Evolutionary conservation across 2,113 vertebrate species (phyloP).

Genomic region (Pollimyrus isidori): DNA sequence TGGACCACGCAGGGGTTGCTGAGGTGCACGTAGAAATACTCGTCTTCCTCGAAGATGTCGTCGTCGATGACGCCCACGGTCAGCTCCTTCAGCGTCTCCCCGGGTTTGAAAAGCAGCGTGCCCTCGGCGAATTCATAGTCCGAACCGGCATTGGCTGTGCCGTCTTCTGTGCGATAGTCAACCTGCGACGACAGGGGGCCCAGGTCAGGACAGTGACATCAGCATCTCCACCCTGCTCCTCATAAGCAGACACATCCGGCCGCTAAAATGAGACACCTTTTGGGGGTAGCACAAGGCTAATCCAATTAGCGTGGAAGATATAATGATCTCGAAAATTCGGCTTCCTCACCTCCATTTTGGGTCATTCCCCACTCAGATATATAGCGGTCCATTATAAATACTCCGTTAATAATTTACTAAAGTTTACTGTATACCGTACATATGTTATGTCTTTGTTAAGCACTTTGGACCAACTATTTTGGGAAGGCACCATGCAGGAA

Average conservation of each 20-base stretch:
- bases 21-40: constrained; percentile 72
- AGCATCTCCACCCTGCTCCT: neutral
- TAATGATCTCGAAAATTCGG: neutral
- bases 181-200: constrained; percentile 45
- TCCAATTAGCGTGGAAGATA: neutral
- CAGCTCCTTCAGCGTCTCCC: constrained; percentile 67
- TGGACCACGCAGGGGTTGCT: constrained; percentile 65
- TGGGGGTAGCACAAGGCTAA: neutral
- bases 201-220: neutral
- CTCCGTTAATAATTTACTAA: neutral
- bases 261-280: neutral
- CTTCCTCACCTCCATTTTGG: neutral
- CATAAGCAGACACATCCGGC: neutral
- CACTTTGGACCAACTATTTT: neutral
- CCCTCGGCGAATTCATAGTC: constrained; percentile 76
- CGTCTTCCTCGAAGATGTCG: constrained; percentile 77
- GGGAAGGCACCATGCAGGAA: neutral
- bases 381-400: neutral
- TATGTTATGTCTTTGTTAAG: neutral
- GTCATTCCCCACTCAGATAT: neutral
- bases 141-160: constrained; percentile 70
- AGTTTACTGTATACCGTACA: neutral
- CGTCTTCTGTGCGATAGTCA: constrained; percentile 74
- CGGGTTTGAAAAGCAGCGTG: constrained; percentile 69
- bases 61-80: constrained; percentile 73